Percentiles rank a stretch among this genome's conserved stretches.
Conservation (phyloP, 2,113 vertebrate genomes). For the Amia ocellicauda region DNA sequence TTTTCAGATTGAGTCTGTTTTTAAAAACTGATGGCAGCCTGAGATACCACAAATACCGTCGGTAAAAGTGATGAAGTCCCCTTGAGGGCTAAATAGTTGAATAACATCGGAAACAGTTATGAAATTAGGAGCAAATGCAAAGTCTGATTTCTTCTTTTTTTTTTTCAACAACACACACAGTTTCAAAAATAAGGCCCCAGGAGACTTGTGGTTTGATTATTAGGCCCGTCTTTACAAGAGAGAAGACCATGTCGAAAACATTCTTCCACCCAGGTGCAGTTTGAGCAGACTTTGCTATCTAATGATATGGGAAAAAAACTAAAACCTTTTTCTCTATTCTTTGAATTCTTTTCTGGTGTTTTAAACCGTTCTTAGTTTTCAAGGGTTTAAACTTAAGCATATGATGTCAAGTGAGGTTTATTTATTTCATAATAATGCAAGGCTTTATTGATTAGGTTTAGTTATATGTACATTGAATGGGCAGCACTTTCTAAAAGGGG, state of each 20-base stretch:
- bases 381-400: too few species aligned
- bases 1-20: too few species aligned
- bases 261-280: constrained; percentile 4
- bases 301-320: too few species aligned
- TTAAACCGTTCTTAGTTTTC: too few species aligned
- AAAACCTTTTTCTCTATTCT: neutral
- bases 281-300: neutral
- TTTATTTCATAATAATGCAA: too few species aligned
- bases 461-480: too few species aligned
- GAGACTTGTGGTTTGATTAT: constrained; percentile 19
- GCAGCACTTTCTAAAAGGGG: too few species aligned
- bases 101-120: constrained; percentile 55
- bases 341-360: neutral
- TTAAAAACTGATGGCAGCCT: constrained; percentile 28
- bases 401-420: too few species aligned
- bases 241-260: neutral
- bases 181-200: neutral
- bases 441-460: too few species aligned
- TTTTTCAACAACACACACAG: neutral
- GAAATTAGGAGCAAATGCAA: constrained; percentile 35
- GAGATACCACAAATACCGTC: constrained; percentile 1
- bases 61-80: constrained; percentile 14
- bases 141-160: neutral
- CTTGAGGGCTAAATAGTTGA: constrained; percentile 32
- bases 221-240: neutral